Evolutionary conservation across 2,888 invertebrate genomes (phyloP), one percentile per base, ranked within the genome.

Genomic region (Epicampocera succincta): DNA sequence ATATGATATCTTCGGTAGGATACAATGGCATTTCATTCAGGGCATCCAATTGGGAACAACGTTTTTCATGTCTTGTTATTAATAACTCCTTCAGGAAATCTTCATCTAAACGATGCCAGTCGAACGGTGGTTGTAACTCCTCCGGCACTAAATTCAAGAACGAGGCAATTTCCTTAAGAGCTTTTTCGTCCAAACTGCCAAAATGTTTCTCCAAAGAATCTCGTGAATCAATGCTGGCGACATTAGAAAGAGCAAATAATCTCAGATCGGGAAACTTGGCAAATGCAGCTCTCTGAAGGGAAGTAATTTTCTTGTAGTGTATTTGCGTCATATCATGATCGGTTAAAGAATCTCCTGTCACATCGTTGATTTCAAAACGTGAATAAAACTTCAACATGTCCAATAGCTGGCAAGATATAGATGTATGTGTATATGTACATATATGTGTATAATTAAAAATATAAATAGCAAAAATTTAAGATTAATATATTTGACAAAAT

Each of bases 11-110:
- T 90, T 99, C 99, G 0, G 98, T 99, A 0, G 99, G 99, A 90
- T 99, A 99, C 0, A 99, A 92, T 0, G 99, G 99, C 97, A 99
- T 98, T 86, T 97, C 96, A 90, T 99, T 99, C 12, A 99, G 92
- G 72, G 97, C 96, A 88, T 99, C 97, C 69, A 99, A 91, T 88
- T 99, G 99, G 0, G 98, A 99, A 42, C 95, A 94, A 63, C 97
- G 93, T 48, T 95, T 93, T 90, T 98, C 98, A 90, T 98, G 98
- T 2, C 96, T 93, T 89, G 93, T 92, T 91, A 97, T 97, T 91
- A 99, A 90, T 77, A 98, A 91, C 90, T 99, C 98, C 68, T 95
- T 93, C 3, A 98, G 93, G 88, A 98, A 97, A 4, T 94, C 93
- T 85, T 95, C 94, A 87, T 96, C 96, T n/a, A 95, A 89, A 63